Evolutionary conservation across 2,888 invertebrate species (phyloP).

Genomic region (Ophion obscuratus): DNA sequence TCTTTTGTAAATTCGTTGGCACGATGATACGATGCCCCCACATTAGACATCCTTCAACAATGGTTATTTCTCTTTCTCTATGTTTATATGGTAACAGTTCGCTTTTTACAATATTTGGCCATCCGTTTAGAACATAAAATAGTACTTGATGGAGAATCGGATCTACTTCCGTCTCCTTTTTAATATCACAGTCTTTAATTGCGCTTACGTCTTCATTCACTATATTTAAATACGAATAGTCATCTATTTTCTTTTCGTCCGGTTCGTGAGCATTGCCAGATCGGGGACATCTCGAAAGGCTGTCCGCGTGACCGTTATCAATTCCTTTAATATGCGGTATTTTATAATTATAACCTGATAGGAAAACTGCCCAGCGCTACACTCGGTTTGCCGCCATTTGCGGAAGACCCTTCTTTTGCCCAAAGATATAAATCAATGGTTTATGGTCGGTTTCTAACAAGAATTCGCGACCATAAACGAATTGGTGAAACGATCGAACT

Average conservation of each 20-base stretch:
- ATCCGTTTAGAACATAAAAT: neutral
- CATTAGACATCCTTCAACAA: too few relatives aligned
- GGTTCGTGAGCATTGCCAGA: neutral
- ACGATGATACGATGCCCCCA: too few relatives aligned
- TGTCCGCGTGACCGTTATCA: conserved; percentile 68
- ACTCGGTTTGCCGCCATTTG: conserved; percentile 67
- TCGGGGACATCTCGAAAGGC: conserved; percentile 35
- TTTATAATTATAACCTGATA: conserved; percentile 67
- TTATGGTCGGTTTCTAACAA: conserved; percentile 71
- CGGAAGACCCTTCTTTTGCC: conserved; percentile 62
- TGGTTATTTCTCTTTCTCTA: too few relatives aligned
- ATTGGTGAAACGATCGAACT: conserved; percentile 68
- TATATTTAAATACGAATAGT: conserved; percentile 7
- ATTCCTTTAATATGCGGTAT: conserved; percentile 55
- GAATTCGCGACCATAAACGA: conserved; percentile 68
- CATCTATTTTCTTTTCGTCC: neutral
- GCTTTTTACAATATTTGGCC: too few relatives aligned
- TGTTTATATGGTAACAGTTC: too few relatives aligned
- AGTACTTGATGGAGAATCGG: neutral
- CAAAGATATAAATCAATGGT: conserved; percentile 68
- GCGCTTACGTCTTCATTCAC: conserved; percentile 2
- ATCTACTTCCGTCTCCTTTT: neutral
- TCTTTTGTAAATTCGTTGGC: too few relatives aligned
- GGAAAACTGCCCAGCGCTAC: conserved; percentile 70
- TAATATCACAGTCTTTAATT: conserved; percentile 17